Evolutionary conservation across 1,140 invertebrate species (phyloP).

Genomic region (Tigriopus japonicus): DNA sequence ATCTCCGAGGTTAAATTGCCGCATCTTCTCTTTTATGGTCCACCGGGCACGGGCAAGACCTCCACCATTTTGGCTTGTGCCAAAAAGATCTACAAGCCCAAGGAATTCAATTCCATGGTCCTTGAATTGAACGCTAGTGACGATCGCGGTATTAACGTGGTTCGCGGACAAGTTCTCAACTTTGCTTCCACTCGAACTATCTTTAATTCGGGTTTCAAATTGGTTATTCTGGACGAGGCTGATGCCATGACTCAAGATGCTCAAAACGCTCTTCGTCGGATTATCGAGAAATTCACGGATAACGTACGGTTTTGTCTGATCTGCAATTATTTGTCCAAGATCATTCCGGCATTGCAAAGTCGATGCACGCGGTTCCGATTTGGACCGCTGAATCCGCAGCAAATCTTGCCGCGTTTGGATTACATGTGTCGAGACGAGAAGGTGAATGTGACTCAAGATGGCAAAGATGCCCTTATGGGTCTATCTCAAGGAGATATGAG

Average conservation of each 20-base stretch:
- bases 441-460: conserved; percentile 44
- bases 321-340: conserved; percentile 94
- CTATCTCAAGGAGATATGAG: conserved; percentile 85
- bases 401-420: conserved; percentile 39
- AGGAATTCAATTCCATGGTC: conserved; percentile 80
- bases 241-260: conserved; percentile 95
- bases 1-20: too few relatives aligned
- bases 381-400: conserved; percentile 47
- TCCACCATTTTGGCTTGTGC: conserved; percentile 91
- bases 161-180: conserved; percentile 90
- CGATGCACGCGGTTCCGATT: conserved; percentile 97
- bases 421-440: conserved; percentile 62
- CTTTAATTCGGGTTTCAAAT: conserved; percentile 38
- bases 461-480: conserved; percentile 54
- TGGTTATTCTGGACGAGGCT: conserved; percentile 69
- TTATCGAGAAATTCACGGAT: conserved; percentile 89
- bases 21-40: conserved; percentile 93
- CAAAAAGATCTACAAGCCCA: conserved; percentile 75
- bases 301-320: conserved; percentile 93
- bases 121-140: conserved; percentile 97
- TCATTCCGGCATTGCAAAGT: conserved; percentile 92
- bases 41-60: conserved; percentile 99
- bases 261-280: conserved; percentile 78
- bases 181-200: conserved; percentile 66
- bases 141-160: conserved; percentile 91